Conservation (phyloP, 2,888 invertebrate species). For the Lepidocyrtinus sp. region DNA sequence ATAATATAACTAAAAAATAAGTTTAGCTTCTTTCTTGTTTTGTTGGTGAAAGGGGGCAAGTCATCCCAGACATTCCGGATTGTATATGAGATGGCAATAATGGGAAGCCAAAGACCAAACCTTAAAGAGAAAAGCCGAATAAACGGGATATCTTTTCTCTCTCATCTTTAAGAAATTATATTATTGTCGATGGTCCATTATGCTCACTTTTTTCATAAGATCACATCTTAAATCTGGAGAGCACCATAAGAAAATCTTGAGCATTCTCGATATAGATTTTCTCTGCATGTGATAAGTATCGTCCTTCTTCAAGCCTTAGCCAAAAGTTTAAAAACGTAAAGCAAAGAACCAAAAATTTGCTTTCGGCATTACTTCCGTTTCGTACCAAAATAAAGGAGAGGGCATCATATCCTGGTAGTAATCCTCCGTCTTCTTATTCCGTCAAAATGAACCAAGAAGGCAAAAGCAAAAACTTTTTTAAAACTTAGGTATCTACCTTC, state of each 20-base stretch:
- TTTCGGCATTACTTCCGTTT: slow-evolving; percentile 29
- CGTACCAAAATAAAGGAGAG: not conserved
- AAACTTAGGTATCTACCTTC: slow-evolving; percentile 12
- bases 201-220: slow-evolving; percentile 26
- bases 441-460: slow-evolving; percentile 35
- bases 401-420: slow-evolving; percentile 7
- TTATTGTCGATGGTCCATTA: slow-evolving; percentile 54
- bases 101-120: slow-evolving; percentile 15
- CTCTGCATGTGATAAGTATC: not conserved
- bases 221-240: not conserved
- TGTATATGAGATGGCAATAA: slow-evolving; percentile 56
- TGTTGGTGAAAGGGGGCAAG: slow-evolving; percentile 39
- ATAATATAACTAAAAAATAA: not conserved
- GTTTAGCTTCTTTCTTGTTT: slow-evolving; percentile 22
- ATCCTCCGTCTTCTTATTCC: slow-evolving; percentile 41
- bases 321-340: not conserved
- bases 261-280: not conserved
- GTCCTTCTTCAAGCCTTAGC: not conserved
- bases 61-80: slow-evolving; percentile 39
- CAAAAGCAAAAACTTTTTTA: slow-evolving; percentile 18
- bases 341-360: slow-evolving; percentile 38
- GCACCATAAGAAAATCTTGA: not conserved
- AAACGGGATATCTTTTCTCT: not conserved
- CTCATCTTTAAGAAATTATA: slow-evolving; percentile 39
- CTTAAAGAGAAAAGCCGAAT: not conserved